Base-by-base conservation (phyloP, 2,113 vertebrate genomes). In the Datnioides undecimradiatus region DNA sequence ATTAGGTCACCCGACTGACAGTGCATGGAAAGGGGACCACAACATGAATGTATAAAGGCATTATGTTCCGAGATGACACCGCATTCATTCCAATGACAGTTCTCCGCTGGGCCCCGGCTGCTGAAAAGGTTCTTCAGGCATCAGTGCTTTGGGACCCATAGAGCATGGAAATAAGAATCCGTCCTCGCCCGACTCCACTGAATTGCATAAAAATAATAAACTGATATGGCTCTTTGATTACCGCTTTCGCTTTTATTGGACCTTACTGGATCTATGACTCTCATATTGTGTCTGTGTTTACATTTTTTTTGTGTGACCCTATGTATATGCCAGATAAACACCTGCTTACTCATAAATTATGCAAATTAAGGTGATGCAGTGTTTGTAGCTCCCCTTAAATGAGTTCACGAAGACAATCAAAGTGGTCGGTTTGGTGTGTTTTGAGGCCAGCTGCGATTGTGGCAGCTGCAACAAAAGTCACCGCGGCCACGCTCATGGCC, bases 71-170 rank as follows among this genome's bases (percentile, higher is more conserved):
- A 23, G 29, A 49, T 60, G 57, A 80, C 64, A 59, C 33, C n/a
- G 16, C n/a, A 19, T 58, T 64, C 19, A 43, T 73, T 60, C 33
- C 19, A 33, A 8, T 59, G 60, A 73, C 23, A 80, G 55, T 12
- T 71, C 27, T 51, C 31, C 45, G 33, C 25, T 5, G 17, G 19
- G 16, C 12, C 12, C 16, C 3, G 19, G 7, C 5, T 31, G 23
- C 57, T 71, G 65, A 71, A 60, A 45, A 45, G 19, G n/a, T 62
- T 74, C 34, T 85, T 85, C 52, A 80, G 58, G 76, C 51, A 38
- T 77, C 71, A 54, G 1, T 70, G 34, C 29, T 60, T 76, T 67
- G n/a, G n/a, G 41, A 16, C 34, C 43, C 31, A 33, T 6, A 59
- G 31, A n/a, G 52, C 48, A 69, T 62, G 31, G 40, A 66, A 29